These are phyloP conservation scores for Archips crataeganus DNA, from an alignment of 2,888 invertebrate genomes.

Conservation along the genomic window DNA sequence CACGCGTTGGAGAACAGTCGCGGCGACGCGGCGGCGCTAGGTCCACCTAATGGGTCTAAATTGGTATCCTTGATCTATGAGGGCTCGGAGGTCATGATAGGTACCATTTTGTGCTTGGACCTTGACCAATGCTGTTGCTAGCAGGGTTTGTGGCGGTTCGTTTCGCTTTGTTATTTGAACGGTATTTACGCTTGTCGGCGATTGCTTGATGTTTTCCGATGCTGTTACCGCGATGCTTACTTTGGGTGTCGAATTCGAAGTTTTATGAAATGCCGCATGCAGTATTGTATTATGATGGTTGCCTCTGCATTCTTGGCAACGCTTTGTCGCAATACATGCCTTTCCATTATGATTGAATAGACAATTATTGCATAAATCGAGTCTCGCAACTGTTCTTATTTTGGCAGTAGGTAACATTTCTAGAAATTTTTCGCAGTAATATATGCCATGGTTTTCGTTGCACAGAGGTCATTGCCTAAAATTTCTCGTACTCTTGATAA, in stretches of 20 bases:
- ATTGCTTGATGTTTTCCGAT: background rate
- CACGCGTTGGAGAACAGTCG: too few relatives aligned
- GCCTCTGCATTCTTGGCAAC: slow-evolving; percentile 1
- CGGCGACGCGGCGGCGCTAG: too few relatives aligned
- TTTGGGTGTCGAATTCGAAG: background rate
- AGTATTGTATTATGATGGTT: slow-evolving; percentile 1
- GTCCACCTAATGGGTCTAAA: too few relatives aligned
- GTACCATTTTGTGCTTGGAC: background rate
- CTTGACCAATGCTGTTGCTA: slow-evolving; percentile 6
- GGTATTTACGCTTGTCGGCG: background rate
- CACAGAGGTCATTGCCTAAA: too few relatives aligned
- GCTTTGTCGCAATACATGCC: background rate
- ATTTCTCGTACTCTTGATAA: too few relatives aligned
- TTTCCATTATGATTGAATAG: slow-evolving; percentile 1
- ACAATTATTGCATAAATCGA: background rate
- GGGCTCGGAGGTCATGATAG: too few relatives aligned
- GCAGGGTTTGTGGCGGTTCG: background rate
- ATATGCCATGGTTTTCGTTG: too few relatives aligned
- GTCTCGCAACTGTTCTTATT: background rate
- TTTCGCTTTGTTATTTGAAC: too few relatives aligned
- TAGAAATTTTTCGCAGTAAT: too few relatives aligned
- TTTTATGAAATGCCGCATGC: slow-evolving; percentile 5
- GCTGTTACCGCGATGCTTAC: background rate
- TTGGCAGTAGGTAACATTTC: background rate
- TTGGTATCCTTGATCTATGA: too few relatives aligned